A percentile compares a stretch with the other conserved stretches of the same genome.
Conservation (phyloP, 2,113 vertebrate genomes). For the Empidonax alnorum region DNA sequence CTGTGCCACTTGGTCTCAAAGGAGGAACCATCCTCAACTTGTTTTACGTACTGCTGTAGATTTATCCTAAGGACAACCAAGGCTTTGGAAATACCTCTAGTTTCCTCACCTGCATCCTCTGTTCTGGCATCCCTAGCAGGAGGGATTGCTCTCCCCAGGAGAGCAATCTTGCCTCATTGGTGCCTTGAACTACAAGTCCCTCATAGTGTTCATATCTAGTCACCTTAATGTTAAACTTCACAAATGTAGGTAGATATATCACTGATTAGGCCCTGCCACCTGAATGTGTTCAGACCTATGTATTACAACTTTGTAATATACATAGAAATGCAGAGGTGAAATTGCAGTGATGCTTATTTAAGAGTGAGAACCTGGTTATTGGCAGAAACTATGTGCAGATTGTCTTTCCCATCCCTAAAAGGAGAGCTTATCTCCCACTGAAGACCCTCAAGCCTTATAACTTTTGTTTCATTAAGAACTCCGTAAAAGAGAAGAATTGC, state of each 20-base stretch:
- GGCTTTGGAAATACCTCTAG: not conserved
- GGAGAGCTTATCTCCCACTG: not conserved
- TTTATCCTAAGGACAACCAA: not conserved
- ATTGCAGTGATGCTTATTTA: not conserved
- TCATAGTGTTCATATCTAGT: not conserved
- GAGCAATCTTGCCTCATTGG: not conserved
- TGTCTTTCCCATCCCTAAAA: not conserved
- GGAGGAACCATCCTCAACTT: not conserved
- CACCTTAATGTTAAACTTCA: not conserved
- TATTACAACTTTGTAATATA: not conserved
- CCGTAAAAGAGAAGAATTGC: not conserved
- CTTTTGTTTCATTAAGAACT: not conserved
- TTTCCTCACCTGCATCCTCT: not conserved
- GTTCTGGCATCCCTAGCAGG: not conserved
- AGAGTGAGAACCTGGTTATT: not conserved
- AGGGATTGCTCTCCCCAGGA: not conserved
- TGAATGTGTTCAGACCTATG: not conserved
- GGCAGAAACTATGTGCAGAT: not conserved
- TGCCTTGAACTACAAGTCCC: not conserved
- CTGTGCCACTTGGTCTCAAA: not conserved
- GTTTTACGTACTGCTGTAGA: not conserved
- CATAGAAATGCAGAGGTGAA: not conserved
- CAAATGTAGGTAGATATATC: not conserved
- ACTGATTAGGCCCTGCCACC: not conserved
- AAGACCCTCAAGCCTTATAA: not conserved